Conservation (phyloP, 1,140 invertebrate genomes). For the Pemphigus obesinymphae region DNA sequence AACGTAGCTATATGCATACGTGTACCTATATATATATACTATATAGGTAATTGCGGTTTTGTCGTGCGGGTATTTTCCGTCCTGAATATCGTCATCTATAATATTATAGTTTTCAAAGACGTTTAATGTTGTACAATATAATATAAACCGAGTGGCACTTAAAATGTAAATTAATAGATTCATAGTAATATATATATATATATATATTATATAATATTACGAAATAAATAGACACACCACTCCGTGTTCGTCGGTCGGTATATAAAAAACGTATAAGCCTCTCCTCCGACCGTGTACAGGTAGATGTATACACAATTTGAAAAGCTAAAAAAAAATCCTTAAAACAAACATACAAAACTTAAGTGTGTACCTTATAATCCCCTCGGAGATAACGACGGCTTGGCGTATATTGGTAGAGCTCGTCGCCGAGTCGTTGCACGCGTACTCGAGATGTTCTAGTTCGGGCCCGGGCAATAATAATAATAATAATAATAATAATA, state of each 20-base stretch:
- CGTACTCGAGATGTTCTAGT: slow-evolving; percentile 6
- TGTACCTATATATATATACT: no score
- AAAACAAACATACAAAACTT: slow-evolving; percentile 22
- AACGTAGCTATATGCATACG: no score
- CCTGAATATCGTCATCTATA: background rate
- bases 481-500: no score
- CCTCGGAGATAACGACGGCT: slow-evolving; percentile 15
- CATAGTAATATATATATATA: no score
- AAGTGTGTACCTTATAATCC: slow-evolving; percentile 3
- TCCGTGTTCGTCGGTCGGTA: background rate
- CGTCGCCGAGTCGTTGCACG: background rate
- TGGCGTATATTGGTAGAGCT: no score
- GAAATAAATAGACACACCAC: slow-evolving; percentile 3
- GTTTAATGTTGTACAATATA: no score
- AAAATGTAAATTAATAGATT: background rate
- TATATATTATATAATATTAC: no score
- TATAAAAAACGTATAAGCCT: background rate
- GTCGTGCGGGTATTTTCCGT: background rate
- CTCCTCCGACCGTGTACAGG: no score
- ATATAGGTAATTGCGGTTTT: no score
- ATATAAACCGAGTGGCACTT: background rate
- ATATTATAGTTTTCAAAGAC: background rate
- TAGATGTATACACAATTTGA: background rate
- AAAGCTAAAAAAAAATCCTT: slow-evolving; percentile 7
- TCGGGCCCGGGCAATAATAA: no score